Evolutionary conservation across 2,888 invertebrate species (phyloP).

Genomic region (Coelinius sp.): DNA sequence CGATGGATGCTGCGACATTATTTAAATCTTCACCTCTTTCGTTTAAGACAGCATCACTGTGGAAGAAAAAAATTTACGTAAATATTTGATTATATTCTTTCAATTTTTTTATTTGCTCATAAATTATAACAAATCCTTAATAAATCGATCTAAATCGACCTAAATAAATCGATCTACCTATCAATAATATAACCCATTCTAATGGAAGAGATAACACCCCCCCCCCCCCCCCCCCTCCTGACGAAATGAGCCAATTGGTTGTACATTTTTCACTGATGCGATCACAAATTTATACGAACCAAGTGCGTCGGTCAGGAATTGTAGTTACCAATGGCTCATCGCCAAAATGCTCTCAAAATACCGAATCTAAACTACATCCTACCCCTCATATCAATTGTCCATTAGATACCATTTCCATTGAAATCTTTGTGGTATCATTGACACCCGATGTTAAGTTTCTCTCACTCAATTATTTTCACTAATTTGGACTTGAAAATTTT

Average conservation of each 20-base stretch:
- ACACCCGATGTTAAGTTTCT: too few species aligned
- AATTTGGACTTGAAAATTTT: background rate
- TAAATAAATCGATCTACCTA: background rate
- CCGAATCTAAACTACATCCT: constrained; percentile 11
- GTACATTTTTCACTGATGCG: background rate
- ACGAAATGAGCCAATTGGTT: background rate
- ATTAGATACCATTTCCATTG: background rate
- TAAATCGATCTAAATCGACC: too few species aligned
- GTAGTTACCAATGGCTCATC: constrained; percentile 12
- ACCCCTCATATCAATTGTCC: constrained; percentile 5
- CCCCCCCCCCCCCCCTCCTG: background rate
- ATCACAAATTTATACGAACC: constrained; percentile 11
- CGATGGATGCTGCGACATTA: constrained; percentile 64
- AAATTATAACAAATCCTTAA: background rate
- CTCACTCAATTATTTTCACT: too few species aligned
- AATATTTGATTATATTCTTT: background rate
- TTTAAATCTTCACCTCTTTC: constrained; percentile 36
- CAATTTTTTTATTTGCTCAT: background rate
- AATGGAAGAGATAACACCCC: background rate
- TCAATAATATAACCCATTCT: background rate
- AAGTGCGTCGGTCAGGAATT: constrained; percentile 8
- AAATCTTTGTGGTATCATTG: too few species aligned
- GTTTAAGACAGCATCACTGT: constrained; percentile 8
- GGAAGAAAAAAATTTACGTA: too few species aligned
- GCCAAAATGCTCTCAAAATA: constrained; percentile 19